Evolutionary conservation across 2,797 vertebrate genomes (phyloP).

Genomic region (Megalops cyprinoides): DNA sequence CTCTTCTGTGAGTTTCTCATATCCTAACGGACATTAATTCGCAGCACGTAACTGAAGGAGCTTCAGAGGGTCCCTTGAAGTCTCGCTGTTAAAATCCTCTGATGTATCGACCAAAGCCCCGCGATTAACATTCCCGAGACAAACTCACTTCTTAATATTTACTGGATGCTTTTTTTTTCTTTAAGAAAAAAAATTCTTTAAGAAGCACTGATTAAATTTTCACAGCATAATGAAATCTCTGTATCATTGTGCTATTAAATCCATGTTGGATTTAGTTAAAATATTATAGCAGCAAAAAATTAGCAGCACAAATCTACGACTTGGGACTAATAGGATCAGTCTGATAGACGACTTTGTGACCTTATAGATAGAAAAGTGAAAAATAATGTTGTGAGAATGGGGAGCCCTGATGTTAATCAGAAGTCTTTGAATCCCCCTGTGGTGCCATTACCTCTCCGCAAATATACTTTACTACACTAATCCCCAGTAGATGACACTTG

Average conservation of each 20-base stretch:
- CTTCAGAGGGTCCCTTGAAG: slow-evolving; percentile 59
- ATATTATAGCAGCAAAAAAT: not conserved
- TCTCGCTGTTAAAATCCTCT: slow-evolving; percentile 58
- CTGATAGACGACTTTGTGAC: slow-evolving; percentile 1
- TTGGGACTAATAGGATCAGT: slow-evolving; percentile 8
- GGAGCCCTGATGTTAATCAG: slow-evolving; percentile 18
- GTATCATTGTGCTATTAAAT: slow-evolving; percentile 1
- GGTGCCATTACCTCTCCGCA: slow-evolving; percentile 11
- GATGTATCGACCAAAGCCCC: slow-evolving; percentile 69
- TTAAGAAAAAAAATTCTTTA: not conserved
- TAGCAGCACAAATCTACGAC: slow-evolving; percentile 5
- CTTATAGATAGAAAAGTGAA: slow-evolving; percentile 5
- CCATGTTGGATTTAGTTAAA: slow-evolving; percentile 15
- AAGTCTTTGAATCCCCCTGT: not conserved
- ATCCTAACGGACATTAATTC: slow-evolving; percentile 48
- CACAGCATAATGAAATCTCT: not conserved
- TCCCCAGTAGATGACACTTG: slow-evolving; percentile 41
- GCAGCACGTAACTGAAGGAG: slow-evolving; percentile 59
- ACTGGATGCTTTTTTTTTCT: slow-evolving; percentile 23
- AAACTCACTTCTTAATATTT: slow-evolving; percentile 41
- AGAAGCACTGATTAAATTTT: slow-evolving; percentile 19
- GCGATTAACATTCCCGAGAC: slow-evolving; percentile 60
- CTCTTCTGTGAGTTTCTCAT: slow-evolving; percentile 40
- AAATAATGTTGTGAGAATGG: slow-evolving; percentile 19
- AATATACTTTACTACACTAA: slow-evolving; percentile 40